Conservation (phyloP, 2,888 invertebrate species). For the Odontothrips loti region DNA sequence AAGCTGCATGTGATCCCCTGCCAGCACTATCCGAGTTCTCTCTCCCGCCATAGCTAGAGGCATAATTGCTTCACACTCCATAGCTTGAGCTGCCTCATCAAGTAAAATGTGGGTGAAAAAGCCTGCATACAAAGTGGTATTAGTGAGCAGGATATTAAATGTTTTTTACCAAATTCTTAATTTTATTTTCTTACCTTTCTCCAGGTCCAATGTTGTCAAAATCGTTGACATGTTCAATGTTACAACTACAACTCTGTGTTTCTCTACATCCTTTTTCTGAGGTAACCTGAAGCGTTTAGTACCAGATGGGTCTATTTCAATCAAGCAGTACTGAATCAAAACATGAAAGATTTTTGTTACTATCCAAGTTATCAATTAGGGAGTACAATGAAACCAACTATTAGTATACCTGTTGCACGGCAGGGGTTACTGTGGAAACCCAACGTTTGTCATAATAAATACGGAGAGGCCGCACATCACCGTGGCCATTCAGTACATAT, state of each 20-base stretch:
- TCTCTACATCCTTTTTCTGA: conserved; percentile 63
- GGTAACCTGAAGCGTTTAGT: conserved; percentile 63
- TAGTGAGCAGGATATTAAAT: conserved; percentile 22
- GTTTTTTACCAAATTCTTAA: background rate
- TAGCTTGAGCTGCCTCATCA: conserved; percentile 83
- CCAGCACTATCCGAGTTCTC: conserved; percentile 69
- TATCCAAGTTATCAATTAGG: background rate
- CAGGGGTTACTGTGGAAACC: conserved; percentile 69
- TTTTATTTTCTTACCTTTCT: conserved; percentile 51
- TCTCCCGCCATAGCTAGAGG: conserved; percentile 69
- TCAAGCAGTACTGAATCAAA: conserved; percentile 63
- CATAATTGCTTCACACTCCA: conserved; percentile 80
- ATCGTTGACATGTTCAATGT: conserved; percentile 75
- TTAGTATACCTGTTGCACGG: conserved; percentile 56
- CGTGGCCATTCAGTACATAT: conserved; percentile 63
- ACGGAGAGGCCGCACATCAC: conserved; percentile 65
- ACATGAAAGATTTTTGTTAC: conserved; percentile 27
- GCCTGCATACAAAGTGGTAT: conserved; percentile 43
- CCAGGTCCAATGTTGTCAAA: conserved; percentile 62
- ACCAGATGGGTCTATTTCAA: conserved; percentile 53
- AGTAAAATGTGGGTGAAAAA: conserved; percentile 75
- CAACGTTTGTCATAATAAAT: conserved; percentile 76
- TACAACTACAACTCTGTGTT: conserved; percentile 69
- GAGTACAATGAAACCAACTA: background rate
- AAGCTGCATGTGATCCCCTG: conserved; percentile 80